Base-by-base conservation (phyloP, 2,888 invertebrate genomes). In the Epirrhoe tristata region DNA sequence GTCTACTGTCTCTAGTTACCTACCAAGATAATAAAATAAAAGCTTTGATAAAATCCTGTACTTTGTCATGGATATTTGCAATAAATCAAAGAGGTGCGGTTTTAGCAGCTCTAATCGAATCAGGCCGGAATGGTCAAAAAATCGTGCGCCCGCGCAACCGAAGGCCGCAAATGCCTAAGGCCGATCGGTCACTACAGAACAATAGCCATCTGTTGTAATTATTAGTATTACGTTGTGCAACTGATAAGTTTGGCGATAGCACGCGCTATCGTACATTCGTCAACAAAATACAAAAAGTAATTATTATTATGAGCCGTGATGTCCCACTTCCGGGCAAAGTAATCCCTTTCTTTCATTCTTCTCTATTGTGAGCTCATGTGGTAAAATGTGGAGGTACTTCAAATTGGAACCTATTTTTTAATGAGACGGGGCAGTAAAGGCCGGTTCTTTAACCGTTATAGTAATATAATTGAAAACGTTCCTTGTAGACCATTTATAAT, bases 171-270 rank as follows among this genome's bases (percentile, higher is more conserved):
- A 78, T 81, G 83, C 81, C 79, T 81, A 85, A 86, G 88, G 87
- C 88, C 89, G 87, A 86, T 88, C 89, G 87, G 89, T 88, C 89
- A 89, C 86, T 83, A 77, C 81, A 87, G 86, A 90, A 93, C 92
- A 93, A 93, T 91, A 82, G 90, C 82, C 89, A 92, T 92, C 93
- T 86, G 88, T 90, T 90, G 91, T 93, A 93, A 92, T 91, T 91
- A 91, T 88, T 90, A 63, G 32, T 67, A 63, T 88, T 89, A 88
- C 86, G 83, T 92, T 90, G 88, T 81, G 90, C 89, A 90, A 91
- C 81, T 77, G 86, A 89, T 88, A 85, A 81, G 77, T 81, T 71
- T 70, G 70, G 71, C 74, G 86, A 86, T 88, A 87, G 75, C 82
- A 83, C 80, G 78, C 79, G 79, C 81, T 81, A 81, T 82, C 84